These are phyloP conservation scores for Phacellophora camtschatica DNA, from an alignment of 30 jellyfish, hydroid and myxozoan species.

Conservation along the genomic window DNA sequence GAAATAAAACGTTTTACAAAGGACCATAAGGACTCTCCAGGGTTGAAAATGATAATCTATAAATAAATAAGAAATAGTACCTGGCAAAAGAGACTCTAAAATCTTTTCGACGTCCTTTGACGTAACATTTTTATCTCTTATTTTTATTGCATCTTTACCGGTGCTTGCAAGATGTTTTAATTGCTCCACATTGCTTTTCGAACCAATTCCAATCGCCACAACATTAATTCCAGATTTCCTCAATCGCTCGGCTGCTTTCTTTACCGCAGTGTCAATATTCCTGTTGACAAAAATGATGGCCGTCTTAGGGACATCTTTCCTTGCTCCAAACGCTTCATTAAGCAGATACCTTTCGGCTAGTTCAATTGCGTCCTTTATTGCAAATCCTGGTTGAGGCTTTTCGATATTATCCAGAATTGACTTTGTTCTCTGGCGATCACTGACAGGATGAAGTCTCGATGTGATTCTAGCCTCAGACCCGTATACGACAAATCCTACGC, in stretches of 20 bases:
- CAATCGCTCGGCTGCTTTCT: background rate
- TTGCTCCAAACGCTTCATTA: slow-evolving; percentile 3
- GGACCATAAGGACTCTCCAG: no score
- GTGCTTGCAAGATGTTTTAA: background rate
- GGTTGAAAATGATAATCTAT: no score
- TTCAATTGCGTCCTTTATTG: background rate
- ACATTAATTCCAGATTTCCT: background rate
- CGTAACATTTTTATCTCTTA: background rate
- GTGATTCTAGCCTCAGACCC: background rate
- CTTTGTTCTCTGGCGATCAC: background rate
- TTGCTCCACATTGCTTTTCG: background rate
- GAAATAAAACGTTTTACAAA: no score
- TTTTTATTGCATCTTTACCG: background rate
- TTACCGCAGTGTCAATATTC: background rate
- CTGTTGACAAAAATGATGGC: background rate
- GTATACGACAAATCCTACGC: background rate
- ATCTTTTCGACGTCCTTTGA: background rate
- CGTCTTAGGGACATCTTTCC: background rate
- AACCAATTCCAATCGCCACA: background rate
- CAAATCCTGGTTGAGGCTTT: background rate
- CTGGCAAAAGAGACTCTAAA: background rate
- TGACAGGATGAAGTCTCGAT: background rate
- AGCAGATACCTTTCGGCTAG: background rate
- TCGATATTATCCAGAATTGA: background rate
- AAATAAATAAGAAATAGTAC: no score